Evolutionary conservation across 1,140 invertebrate genomes (phyloP), one percentile per base, ranked within the genome.

Genomic region (Caligus rogercresseyi): DNA sequence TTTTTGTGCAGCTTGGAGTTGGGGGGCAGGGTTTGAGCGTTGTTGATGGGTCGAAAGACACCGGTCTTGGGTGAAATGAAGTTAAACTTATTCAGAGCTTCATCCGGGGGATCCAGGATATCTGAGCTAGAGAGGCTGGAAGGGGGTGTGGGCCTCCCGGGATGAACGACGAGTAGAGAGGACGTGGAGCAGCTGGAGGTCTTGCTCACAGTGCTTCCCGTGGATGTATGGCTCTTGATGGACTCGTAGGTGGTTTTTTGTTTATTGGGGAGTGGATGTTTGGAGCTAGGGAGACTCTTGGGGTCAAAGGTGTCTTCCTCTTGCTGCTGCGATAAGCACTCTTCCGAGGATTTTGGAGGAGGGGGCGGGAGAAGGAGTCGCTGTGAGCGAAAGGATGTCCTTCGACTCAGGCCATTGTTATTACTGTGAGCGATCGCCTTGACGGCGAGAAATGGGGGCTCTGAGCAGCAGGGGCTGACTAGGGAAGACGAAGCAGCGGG

Each of bases 381-480:
- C n/a, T 56, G 54, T 20, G 54, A 56, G n/a, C 54, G 54, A 25
- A 56, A 56, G 18, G 54, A 56, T n/a, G 54, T 56, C 24, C 54
- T 56, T 16, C 54, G 54, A 56, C 54, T 56, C 16, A 56, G 54
- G 24, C 54, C 54, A 56, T 56, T 56, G 20, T n/a, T 43, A n/a
- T n/a, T n/a, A n/a, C n/a, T n/a, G n/a, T n/a, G n/a, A n/a, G n/a
- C n/a, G n/a, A n/a, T n/a, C n/a, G 31, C 7, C n/a, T 43, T 43
- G n/a, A n/a, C 7, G n/a, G 31, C 31, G 7, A 43, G 7, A 43
- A 43, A 43, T 11, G 31, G 31, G n/a, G 31, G 31, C 31, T 43
- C 31, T 11, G 31, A 43, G 31, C 31, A 43, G n/a, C 31, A 43
- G n/a, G 31, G 31, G n/a, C 31, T 43, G 31, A 43, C 31, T 43